Evolutionary conservation across 2,888 invertebrate genomes (phyloP), one percentile per base, ranked within the genome.

Genomic region (Cosmia pyralina): DNA sequence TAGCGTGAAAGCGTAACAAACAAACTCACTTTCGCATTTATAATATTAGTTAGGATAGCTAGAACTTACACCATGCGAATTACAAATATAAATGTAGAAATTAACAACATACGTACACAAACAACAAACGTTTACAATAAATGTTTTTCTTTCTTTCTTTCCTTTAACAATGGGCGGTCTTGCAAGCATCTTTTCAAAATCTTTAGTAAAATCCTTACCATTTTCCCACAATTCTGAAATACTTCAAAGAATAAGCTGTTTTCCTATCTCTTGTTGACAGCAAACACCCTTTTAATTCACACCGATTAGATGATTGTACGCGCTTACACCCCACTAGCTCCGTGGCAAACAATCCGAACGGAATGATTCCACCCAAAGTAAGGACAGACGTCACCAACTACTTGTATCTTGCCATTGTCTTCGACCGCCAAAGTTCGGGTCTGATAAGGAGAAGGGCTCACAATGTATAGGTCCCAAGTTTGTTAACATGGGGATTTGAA

Each of bases 381-480:
- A 82, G 85, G 90, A 88, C 90, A 89, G 88, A 75, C 89, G 88
- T 90, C 90, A 89, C 86, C 76, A 84, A 84, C 82, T 84, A 88
- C 88, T 90, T 88, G 88, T 87, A 85, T 90, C 91, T 90, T 90
- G 82, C 88, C 76, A 88, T 93, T 92, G 92, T 94, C 93, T 93
- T 92, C 82, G 71, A 85, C 89, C 87, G 88, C 82, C 89, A 89
- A 94, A 94, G 92, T 94, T 94, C 90, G 92, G 89, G 86, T 69
- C 76, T 85, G 94, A 94, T 94, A 94, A 94, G 82, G 84, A 84
- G 88, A 87, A 81, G 88, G 84, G 77, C 78, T 82, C 89, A 93
- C 91, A 92, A 93, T 91, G 89, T 88, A 89, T 89, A 91, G 91
- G 91, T 91, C 90, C 92, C 91, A 93, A 93, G 92, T 93, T 92